phyloP scores from a whole-genome alignment of 2,113 vertebrate species.

The Cyanoramphus novaezelandiae region DNA sequence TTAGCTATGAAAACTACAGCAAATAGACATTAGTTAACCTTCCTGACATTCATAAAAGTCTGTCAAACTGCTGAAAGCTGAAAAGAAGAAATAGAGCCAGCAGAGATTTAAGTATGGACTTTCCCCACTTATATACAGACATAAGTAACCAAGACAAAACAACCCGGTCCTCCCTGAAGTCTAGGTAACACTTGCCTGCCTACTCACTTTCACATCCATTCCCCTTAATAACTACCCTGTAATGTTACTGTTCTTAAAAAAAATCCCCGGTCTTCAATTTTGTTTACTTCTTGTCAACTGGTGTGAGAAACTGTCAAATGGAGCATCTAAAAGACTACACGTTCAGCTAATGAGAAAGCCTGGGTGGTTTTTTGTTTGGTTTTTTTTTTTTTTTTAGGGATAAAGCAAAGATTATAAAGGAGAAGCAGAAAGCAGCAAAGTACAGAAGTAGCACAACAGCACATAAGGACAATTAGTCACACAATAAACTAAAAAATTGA shows the following conservation, averaged over 20 bases:
- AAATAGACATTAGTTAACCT: background rate
- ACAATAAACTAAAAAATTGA: background rate
- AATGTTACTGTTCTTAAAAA: background rate
- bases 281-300: background rate
- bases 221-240: background rate
- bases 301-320: background rate
- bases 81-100: background rate
- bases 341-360: background rate
- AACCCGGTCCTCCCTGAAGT: background rate
- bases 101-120: background rate
- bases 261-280: background rate
- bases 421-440: background rate
- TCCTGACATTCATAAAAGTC: background rate
- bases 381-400: background rate
- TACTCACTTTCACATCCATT: background rate
- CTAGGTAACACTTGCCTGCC: background rate
- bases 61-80: background rate
- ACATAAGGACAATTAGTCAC: background rate
- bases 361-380: background rate
- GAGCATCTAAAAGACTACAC: background rate
- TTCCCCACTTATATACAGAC: background rate
- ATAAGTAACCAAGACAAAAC: background rate
- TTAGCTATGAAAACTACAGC: background rate
- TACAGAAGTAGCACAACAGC: background rate
- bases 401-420: background rate